Evolutionary conservation across 2,888 invertebrate genomes (phyloP), one percentile per base, ranked within the genome.

Genomic region (Parochlus steinenii): DNA sequence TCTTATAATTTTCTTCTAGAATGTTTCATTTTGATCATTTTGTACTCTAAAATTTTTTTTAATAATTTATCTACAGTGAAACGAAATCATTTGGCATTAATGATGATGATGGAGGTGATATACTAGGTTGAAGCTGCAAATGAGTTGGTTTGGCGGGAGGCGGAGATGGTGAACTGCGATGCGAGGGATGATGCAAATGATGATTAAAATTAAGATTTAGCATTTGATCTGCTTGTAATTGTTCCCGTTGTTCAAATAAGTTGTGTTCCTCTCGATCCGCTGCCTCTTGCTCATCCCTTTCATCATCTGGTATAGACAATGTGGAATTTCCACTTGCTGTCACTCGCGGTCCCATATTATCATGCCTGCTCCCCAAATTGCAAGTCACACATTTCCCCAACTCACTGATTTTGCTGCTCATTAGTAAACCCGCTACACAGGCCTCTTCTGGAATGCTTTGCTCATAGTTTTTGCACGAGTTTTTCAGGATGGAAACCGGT

Each of bases 261-360:
- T 33, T 24, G 25, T 15, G n/a, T 5, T 24, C 19, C 27, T 28
- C 16, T 31, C 23, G 19, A 19, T 7, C 11, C 19, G 17, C 35
- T 15, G 4, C 29, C 19, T 17, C 28, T 2, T 38, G 19, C 16
- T 37, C 32, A 8, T 39, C 33, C 32, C 49, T 50, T 33, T 63
- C 59, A 43, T 65, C 66, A 48, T 73, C 81, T 42, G 81, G 80
- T 44, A 87, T 64, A 18, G 85, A 85, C 53, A 85, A 72, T 17
- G 80, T 82, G 6, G 86, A 86, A 53, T 82, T 83, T 31, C 87
- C 87, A 42, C 82, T 81, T 22, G 85, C 85, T 7, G 86, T 87
- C 33, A 86, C 81, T 43, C 86, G 68, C 34, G 85, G 80, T 6
- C 86, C 86, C 78, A 86, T 82, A 60, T 86, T 86, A 61, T 89